These are phyloP conservation scores for Leptinotarsa defecta DNA, from an alignment of 1,140 invertebrate species.

Conservation along the genomic window DNA sequence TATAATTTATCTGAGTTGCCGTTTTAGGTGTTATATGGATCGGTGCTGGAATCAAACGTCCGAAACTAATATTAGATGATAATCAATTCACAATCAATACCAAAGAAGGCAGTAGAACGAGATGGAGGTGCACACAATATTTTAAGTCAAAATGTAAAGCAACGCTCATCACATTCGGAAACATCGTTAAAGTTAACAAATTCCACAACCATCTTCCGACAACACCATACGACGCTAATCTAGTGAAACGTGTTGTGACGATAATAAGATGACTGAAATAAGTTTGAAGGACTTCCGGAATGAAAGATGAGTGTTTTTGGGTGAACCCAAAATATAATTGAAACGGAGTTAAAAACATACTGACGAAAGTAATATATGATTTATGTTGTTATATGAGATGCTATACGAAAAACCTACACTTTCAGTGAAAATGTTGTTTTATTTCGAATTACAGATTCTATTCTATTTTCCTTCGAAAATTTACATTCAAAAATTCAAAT, in stretches of 20 bases:
- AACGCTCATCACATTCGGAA: slow-evolving; percentile 37
- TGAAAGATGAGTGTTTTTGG: neutral
- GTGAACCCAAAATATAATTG: neutral
- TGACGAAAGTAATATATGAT: neutral
- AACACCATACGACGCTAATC: neutral
- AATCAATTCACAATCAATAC: slow-evolving; percentile 39
- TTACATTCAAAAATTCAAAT: too few species aligned
- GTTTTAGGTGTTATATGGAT: slow-evolving; percentile 41
- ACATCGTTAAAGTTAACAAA: slow-evolving; percentile 35
- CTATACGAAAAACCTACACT: too few species aligned
- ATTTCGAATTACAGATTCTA: too few species aligned
- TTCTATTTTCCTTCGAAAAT: too few species aligned
- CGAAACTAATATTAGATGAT: slow-evolving; percentile 38
- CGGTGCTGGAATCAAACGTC: slow-evolving; percentile 36
- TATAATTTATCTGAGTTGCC: neutral
- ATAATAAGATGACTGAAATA: slow-evolving; percentile 13
- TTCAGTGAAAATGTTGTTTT: too few species aligned
- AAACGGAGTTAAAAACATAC: neutral
- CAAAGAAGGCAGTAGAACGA: slow-evolving; percentile 29
- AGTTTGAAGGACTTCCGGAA: neutral
- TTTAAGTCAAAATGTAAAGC: slow-evolving; percentile 40
- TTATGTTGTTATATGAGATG: too few species aligned
- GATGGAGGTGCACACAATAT: slow-evolving; percentile 42
- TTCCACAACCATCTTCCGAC: slow-evolving; percentile 40
- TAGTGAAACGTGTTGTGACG: slow-evolving; percentile 20